These are phyloP conservation scores for Montipora foliosa DNA, from an alignment of 64 coral and sea anemone species.

Conservation along the genomic window DNA sequence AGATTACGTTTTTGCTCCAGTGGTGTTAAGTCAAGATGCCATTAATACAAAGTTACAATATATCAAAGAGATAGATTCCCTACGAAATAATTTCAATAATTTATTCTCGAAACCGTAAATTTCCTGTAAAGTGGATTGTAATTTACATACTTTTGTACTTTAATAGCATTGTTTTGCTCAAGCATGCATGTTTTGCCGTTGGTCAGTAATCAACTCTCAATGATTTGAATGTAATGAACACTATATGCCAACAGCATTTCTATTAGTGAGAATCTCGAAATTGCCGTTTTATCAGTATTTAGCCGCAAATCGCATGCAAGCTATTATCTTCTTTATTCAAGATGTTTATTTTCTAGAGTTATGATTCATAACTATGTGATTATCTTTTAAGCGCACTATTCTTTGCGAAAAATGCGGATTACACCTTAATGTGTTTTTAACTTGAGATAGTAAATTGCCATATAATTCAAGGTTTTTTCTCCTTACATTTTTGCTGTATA, in stretches of 20 bases:
- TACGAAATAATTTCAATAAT: neutral
- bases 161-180: neutral
- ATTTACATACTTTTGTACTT: conserved; percentile 47
- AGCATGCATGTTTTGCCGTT: neutral
- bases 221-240: neutral
- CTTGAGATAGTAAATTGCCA: neutral
- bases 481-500: no score
- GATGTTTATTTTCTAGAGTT: neutral
- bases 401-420: neutral
- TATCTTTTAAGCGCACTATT: neutral
- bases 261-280: neutral
- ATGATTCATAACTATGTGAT: neutral
- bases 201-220: neutral
- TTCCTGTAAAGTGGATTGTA: conserved; percentile 11
- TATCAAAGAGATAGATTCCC: no score
- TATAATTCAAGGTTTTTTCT: neutral
- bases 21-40: neutral
- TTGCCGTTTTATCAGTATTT: neutral
- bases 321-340: no score
- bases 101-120: conserved; percentile 13
- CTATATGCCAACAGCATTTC: neutral
- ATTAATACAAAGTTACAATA: neutral
- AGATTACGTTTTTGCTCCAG: neutral
- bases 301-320: neutral
- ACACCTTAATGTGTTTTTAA: neutral